Conservation (phyloP, 2,113 vertebrate species). For the Lipotes vexillifer region DNA sequence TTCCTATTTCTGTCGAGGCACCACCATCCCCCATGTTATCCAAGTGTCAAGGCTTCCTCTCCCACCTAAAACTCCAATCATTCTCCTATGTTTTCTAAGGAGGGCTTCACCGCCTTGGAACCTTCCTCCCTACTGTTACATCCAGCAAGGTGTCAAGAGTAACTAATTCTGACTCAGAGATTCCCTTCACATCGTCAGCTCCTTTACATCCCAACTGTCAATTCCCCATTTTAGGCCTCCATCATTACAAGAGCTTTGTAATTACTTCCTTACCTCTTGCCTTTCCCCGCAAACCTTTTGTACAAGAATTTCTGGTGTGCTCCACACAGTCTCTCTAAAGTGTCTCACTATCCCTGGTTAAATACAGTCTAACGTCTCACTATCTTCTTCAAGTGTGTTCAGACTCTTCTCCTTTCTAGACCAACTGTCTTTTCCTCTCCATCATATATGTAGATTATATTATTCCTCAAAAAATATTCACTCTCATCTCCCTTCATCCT, state of each 20-base stretch:
- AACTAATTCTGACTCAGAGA: neutral
- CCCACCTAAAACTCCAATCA: neutral
- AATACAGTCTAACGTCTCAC: neutral
- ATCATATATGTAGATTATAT: too few relatives aligned
- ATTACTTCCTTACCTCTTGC: neutral
- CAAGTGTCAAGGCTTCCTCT: rapidly evolving
- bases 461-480: neutral
- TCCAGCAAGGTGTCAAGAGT: neutral
- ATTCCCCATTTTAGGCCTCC: neutral
- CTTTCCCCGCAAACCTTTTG: neutral
- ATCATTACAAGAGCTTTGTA: neutral
- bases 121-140: neutral
- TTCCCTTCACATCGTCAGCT: rapidly evolving
- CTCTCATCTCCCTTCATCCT: neutral
- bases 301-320: neutral
- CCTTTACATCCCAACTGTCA: too few relatives aligned
- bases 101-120: rapidly evolving
- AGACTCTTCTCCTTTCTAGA: neutral
- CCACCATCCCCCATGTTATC: rapidly evolving
- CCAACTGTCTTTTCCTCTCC: neutral
- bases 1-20: neutral
- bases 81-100: neutral
- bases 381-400: neutral
- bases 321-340: neutral
- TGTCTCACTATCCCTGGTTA: neutral